phyloP scores from a whole-genome alignment of 2,113 vertebrate species.

The Tinamus guttatus region DNA sequence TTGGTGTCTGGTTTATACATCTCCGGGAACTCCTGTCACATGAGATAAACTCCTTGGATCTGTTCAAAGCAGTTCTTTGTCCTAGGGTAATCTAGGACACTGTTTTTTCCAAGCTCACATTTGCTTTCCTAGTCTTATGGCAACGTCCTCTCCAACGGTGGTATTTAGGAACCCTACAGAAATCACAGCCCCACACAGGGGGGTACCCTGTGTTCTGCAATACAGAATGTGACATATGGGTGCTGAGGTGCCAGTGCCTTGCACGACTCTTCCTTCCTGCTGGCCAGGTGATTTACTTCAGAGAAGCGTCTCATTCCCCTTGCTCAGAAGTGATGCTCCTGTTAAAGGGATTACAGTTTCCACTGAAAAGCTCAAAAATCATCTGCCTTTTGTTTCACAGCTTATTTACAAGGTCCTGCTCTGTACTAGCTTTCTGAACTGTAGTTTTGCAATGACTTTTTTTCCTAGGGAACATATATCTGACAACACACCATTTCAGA shows the following conservation, averaged over 20 bases:
- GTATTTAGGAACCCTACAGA: not conserved
- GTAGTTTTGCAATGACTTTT: not conserved
- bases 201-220: rapidly evolving
- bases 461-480: not conserved
- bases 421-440: not conserved
- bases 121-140: not conserved
- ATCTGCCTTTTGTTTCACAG: not conserved
- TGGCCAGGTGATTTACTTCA: slow-evolving; percentile 2
- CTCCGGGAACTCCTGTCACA: not conserved
- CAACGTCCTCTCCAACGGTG: not conserved
- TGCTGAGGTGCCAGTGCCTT: not conserved
- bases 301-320: not conserved
- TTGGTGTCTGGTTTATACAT: not conserved
- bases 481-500: not conserved
- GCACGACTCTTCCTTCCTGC: not conserved
- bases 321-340: not conserved
- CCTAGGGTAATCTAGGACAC: not conserved
- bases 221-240: rapidly evolving
- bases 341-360: not conserved
- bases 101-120: not conserved
- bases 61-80: not conserved
- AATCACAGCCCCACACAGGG: not conserved
- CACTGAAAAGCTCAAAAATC: not conserved
- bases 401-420: not conserved
- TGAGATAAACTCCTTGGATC: not conserved